Percentiles rank a stretch among this genome's conserved stretches.
These are phyloP conservation scores for Symphodus melops DNA, from an alignment of 2,113 vertebrate species.

Conservation along the genomic window DNA sequence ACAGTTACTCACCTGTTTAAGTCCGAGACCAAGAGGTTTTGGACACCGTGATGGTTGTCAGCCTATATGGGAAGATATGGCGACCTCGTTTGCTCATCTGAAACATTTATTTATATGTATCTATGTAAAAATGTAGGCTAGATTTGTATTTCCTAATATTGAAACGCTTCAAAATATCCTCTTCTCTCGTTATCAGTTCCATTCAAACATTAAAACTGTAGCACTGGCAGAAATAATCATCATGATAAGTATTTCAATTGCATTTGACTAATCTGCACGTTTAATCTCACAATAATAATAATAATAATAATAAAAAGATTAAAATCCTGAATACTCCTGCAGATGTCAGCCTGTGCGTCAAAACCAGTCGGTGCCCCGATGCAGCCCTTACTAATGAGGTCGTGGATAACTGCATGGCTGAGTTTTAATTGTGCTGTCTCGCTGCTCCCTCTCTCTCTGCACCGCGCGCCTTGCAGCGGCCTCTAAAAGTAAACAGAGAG, in stretches of 20 bases:
- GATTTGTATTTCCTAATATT: not conserved
- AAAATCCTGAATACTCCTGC: not conserved
- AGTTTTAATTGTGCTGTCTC: slow-evolving; percentile 31
- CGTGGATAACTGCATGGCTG: slow-evolving; percentile 15
- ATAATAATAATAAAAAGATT: no score
- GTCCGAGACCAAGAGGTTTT: not conserved
- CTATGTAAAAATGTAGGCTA: not conserved
- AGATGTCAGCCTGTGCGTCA: not conserved
- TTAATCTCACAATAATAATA: not conserved
- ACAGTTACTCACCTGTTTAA: slow-evolving; percentile 42
- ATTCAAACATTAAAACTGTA: not conserved
- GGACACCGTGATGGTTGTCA: not conserved
- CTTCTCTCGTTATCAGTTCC: no score
- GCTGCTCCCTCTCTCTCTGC: not conserved
- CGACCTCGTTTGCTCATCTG: not conserved
- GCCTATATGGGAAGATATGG: slow-evolving; percentile 20
- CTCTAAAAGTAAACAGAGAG: slow-evolving; percentile 73
- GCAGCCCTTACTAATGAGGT: slow-evolving; percentile 14
- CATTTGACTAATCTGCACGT: not conserved
- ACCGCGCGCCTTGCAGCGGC: slow-evolving; percentile 48
- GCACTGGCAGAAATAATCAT: not conserved
- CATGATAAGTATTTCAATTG: not conserved
- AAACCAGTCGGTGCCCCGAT: not conserved
- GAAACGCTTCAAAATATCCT: no score
- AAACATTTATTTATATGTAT: not conserved